Conservation (phyloP, 2,113 vertebrate species). For the Bos indicus region DNA sequence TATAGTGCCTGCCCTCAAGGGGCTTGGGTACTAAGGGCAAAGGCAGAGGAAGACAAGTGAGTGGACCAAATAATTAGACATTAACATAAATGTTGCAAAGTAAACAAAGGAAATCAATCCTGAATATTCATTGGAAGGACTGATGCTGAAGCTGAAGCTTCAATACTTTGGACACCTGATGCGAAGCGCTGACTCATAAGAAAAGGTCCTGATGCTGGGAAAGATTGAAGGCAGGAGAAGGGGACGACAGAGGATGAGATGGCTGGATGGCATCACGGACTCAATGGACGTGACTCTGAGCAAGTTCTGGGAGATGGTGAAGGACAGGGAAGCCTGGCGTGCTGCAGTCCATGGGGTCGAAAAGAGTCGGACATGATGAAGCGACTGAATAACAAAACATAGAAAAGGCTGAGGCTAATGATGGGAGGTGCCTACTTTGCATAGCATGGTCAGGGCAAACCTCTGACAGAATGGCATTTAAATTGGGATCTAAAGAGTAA, state of each 20-base stretch:
- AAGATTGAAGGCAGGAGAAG: background rate
- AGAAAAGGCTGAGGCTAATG: background rate
- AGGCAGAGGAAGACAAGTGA: background rate
- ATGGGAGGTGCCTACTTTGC: background rate
- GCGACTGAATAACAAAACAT: background rate
- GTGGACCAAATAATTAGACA: background rate
- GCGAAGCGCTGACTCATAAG: background rate
- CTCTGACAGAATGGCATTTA: background rate
- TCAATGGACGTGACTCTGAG: background rate
- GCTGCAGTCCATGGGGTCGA: background rate
- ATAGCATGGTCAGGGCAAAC: background rate
- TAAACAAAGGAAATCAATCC: background rate
- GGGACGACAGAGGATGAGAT: background rate
- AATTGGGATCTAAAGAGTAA: background rate
- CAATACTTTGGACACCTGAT: background rate
- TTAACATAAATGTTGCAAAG: background rate
- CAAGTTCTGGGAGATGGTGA: background rate
- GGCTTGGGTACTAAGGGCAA: background rate
- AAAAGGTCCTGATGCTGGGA: background rate
- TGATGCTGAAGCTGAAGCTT: background rate
- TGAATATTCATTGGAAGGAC: background rate
- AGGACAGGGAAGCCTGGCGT: background rate
- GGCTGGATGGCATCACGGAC: background rate
- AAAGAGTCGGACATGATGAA: accelerated
- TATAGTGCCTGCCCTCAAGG: background rate